phyloP scores from a whole-genome alignment of 2,797 vertebrate species.

The Sciurus vulgaris region DNA sequence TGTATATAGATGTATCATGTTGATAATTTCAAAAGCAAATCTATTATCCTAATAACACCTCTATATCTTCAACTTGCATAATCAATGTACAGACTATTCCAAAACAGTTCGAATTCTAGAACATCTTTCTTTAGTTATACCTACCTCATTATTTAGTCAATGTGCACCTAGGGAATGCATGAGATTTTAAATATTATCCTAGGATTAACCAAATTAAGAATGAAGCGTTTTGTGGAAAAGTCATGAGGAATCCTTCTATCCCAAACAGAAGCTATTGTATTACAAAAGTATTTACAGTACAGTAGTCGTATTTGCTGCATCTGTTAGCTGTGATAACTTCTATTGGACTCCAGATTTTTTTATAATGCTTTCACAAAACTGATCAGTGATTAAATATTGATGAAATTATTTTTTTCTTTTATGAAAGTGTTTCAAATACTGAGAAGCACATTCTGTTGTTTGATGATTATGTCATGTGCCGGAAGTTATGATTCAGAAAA shows the following conservation, averaged over 20 bases:
- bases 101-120: slow-evolving; percentile 39
- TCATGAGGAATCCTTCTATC: neutral
- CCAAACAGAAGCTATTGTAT: neutral
- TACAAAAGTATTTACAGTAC: neutral
- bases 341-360: slow-evolving; percentile 24
- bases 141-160: slow-evolving; percentile 4
- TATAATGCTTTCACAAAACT: neutral
- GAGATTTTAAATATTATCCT: slow-evolving; percentile 8
- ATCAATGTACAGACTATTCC: neutral
- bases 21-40: slow-evolving; percentile 21
- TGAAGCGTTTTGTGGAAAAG: slow-evolving; percentile 42
- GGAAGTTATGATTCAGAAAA: neutral
- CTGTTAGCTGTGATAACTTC: slow-evolving; percentile 36
- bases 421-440: slow-evolving; percentile 49
- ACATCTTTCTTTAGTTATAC: slow-evolving; percentile 1
- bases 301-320: neutral
- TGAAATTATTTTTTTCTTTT: slow-evolving; percentile 11
- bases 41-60: neutral
- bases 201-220: slow-evolving; percentile 55
- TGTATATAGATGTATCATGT: neutral
- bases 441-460: slow-evolving; percentile 39
- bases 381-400: slow-evolving; percentile 37
- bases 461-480: neutral
- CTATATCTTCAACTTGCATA: neutral
- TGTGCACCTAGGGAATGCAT: neutral